Evolutionary conservation across 2,113 vertebrate genomes (phyloP).

Genomic region (Sterrhoptilus dennistouni): DNA sequence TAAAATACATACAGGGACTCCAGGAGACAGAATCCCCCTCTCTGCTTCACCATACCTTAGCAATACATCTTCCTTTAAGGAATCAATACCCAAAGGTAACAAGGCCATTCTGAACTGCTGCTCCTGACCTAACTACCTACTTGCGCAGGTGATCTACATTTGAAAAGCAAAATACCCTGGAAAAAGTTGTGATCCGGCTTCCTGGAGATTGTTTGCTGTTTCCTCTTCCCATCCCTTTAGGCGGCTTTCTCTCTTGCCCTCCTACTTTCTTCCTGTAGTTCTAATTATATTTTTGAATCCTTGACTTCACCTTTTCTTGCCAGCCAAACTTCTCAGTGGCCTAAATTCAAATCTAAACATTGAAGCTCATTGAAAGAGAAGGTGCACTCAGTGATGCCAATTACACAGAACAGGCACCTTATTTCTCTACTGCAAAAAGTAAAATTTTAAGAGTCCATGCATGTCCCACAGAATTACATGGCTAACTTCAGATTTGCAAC

Average conservation of each 20-base stretch:
- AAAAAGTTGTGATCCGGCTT: not conserved
- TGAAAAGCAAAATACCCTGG: not conserved
- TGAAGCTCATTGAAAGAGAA: not conserved
- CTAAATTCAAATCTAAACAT: not conserved
- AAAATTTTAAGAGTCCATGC: not conserved
- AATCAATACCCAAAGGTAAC: not conserved
- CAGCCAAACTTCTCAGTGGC: not conserved
- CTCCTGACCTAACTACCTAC: not conserved
- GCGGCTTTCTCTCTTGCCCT: not conserved
- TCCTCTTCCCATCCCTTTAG: not conserved
- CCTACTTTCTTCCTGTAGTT: not conserved
- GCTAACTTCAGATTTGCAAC: not conserved
- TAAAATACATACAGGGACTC: not conserved
- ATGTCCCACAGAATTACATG: not conserved
- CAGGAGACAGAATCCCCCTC: not conserved
- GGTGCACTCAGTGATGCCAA: not conserved
- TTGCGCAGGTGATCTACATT: not conserved
- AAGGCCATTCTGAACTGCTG: not conserved
- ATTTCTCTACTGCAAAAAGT: not conserved
- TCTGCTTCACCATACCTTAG: not conserved
- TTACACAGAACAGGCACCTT: not conserved
- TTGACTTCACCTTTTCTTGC: not conserved
- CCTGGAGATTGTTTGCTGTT: not conserved
- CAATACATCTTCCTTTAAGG: not conserved
- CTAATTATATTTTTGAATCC: not conserved